Conservation (phyloP, 1,140 invertebrate genomes). For the Microplitis mediator region DNA sequence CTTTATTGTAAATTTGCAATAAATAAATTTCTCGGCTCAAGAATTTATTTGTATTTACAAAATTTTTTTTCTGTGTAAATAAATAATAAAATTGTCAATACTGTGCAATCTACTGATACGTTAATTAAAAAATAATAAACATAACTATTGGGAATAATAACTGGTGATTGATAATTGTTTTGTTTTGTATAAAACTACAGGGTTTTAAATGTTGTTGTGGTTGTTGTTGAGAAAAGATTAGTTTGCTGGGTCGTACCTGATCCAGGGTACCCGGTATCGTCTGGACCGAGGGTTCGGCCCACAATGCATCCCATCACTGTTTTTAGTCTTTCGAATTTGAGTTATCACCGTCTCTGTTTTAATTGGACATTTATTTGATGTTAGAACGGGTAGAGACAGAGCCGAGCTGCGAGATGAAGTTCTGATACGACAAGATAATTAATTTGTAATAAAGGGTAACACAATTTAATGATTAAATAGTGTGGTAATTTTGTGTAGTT, state of each 20-base stretch:
- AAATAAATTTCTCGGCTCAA: too few species aligned
- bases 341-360: constrained; percentile 59
- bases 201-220: constrained; percentile 46
- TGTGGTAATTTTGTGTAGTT: not conserved
- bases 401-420: constrained; percentile 52
- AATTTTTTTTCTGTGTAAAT: too few species aligned
- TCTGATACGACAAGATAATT: constrained; percentile 45
- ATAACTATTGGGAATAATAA: not conserved
- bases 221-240: constrained; percentile 43
- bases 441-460: constrained; percentile 27
- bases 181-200: constrained; percentile 48
- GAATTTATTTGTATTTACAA: too few species aligned
- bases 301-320: constrained; percentile 59
- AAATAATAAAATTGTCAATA: too few species aligned
- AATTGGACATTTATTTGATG: constrained; percentile 59
- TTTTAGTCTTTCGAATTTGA: constrained; percentile 51
- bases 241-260: constrained; percentile 57
- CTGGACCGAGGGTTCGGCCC: constrained; percentile 60
- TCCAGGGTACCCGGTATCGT: constrained; percentile 61
- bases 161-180: constrained; percentile 6
- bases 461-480: constrained; percentile 9
- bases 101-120: too few species aligned
- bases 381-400: constrained; percentile 54
- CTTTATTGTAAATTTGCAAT: too few species aligned
- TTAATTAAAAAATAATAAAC: not conserved